Percentiles rank a stretch among this genome's conserved stretches.
Conservation (phyloP, 53 echinoderm and acorn worm species). For the Apostichopus leukothele region DNA sequence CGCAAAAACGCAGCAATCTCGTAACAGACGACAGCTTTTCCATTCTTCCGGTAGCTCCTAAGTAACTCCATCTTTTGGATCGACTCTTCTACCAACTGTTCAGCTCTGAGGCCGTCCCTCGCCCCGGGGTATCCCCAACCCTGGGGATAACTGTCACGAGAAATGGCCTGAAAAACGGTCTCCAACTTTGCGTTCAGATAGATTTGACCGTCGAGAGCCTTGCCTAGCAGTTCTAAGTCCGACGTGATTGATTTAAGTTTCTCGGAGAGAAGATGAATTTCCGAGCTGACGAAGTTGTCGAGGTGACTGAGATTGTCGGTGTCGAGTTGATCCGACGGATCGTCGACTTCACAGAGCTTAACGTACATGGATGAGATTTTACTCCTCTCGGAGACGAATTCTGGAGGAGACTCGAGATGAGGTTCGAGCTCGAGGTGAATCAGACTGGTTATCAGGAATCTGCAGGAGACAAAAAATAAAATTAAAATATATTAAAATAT, state of each 20-base stretch:
- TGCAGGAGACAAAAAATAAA: not conserved
- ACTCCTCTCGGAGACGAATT: not conserved
- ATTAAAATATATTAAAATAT: not conserved
- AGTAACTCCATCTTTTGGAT: slow-evolving; percentile 51
- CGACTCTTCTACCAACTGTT: slow-evolving; percentile 25
- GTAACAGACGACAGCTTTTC: slow-evolving; percentile 47
- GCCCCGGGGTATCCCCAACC: slow-evolving; percentile 39
- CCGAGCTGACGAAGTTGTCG: slow-evolving; percentile 70
- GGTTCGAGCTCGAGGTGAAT: not conserved
- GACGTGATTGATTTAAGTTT: slow-evolving; percentile 53
- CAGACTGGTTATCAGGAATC: slow-evolving; percentile 1
- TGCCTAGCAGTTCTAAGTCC: slow-evolving; percentile 63
- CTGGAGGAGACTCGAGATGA: not conserved
- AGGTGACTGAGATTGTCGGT: slow-evolving; percentile 73
- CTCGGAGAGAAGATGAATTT: slow-evolving; percentile 42
- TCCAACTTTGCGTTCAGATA: slow-evolving; percentile 58
- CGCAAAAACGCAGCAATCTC: slow-evolving; percentile 67
- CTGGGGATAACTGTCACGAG: slow-evolving; percentile 53
- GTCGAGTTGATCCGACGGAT: slow-evolving; percentile 11
- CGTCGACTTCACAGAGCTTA: slow-evolving; percentile 27
- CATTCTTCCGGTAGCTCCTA: slow-evolving; percentile 43
- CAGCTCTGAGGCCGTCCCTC: not conserved
- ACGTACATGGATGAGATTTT: not conserved
- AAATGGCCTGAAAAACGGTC: slow-evolving; percentile 51
- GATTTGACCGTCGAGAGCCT: slow-evolving; percentile 62